These are phyloP conservation scores for Pitta sordida DNA, from an alignment of 2,113 vertebrate species.

Conservation along the genomic window DNA sequence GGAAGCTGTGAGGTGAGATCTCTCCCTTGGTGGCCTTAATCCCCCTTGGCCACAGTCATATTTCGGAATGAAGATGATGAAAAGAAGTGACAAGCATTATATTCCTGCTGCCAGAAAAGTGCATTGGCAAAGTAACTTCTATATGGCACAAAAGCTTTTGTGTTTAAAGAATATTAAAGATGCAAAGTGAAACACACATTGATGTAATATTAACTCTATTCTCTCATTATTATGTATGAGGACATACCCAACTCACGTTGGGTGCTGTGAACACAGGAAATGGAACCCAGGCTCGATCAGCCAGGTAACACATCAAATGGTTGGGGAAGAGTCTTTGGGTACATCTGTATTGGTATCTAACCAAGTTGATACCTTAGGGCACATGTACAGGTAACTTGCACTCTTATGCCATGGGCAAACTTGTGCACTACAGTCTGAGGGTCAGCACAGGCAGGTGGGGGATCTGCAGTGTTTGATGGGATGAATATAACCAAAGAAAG, in stretches of 20 bases:
- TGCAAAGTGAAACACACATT: neutral
- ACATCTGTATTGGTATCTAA: neutral
- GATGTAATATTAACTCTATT: neutral
- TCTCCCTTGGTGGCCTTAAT: neutral
- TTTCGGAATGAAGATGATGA: neutral
- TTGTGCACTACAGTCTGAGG: neutral
- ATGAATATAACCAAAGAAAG: neutral
- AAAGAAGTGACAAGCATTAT: neutral
- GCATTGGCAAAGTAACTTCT: neutral
- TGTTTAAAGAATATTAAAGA: neutral
- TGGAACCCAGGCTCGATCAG: rapidly evolving
- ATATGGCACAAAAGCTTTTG: neutral
- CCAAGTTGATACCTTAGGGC: neutral
- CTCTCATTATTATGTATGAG: neutral
- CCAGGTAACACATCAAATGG: neutral
- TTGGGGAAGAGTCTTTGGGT: neutral
- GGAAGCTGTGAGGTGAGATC: neutral
- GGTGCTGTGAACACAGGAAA: neutral
- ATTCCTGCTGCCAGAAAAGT: neutral
- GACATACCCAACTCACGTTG: neutral
- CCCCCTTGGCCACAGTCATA: rapidly evolving
- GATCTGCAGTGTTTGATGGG: neutral
- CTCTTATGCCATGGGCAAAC: neutral
- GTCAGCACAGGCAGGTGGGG: neutral
- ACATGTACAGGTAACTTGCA: neutral